Percentiles rank a stretch among this genome's conserved stretches.
Conservation (phyloP, 2,797 vertebrate genomes). For the Poecilia velifera region DNA sequence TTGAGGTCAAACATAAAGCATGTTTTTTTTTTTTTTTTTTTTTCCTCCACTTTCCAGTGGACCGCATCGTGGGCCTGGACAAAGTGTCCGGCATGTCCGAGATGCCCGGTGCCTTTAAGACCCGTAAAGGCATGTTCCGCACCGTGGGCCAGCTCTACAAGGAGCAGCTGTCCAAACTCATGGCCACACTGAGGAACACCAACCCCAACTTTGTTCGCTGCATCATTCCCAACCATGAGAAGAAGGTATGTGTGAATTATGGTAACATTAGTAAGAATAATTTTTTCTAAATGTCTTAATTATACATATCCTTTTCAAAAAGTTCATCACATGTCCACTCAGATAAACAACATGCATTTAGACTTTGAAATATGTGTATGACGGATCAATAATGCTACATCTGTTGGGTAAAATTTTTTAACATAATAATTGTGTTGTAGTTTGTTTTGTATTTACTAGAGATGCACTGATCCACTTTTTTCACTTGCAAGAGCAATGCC, state of each 20-base stretch:
- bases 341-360: not conserved
- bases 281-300: not conserved
- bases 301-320: not conserved
- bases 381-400: not conserved
- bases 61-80: slow-evolving; percentile 96
- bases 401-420: not conserved
- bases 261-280: not conserved
- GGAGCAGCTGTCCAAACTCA: slow-evolving; percentile 96
- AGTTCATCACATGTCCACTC: not conserved
- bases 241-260: slow-evolving; percentile 84
- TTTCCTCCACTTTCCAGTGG: slow-evolving; percentile 82
- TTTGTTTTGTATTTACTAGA: no score
- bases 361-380: not conserved
- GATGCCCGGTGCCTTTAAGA: slow-evolving; percentile 94
- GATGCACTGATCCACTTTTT: no score
- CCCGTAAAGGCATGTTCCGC: slow-evolving; percentile 98
- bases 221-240: slow-evolving; percentile 99
- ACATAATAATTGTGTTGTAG: no score
- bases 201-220: slow-evolving; percentile 99
- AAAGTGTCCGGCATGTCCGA: slow-evolving; percentile 97
- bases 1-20: not conserved
- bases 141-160: slow-evolving; percentile 99
- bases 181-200: slow-evolving; percentile 97
- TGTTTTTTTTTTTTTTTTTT: not conserved
- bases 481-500: no score